These are phyloP conservation scores for Synergus gifuensis DNA, from an alignment of 2,888 invertebrate species.

Conservation along the genomic window DNA sequence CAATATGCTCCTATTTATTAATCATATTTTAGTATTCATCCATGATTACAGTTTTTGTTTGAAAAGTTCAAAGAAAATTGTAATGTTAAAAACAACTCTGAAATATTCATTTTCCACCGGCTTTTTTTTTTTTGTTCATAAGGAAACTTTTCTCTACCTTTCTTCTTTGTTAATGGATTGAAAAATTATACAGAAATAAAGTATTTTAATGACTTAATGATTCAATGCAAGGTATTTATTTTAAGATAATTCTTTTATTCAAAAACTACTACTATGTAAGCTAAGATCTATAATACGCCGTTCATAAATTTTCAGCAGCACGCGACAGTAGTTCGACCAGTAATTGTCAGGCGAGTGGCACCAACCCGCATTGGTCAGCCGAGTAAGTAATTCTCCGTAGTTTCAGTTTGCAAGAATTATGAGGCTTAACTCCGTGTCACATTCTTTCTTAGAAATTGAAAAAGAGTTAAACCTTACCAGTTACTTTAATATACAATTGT, in stretches of 20 bases:
- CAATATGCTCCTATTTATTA: too few species aligned
- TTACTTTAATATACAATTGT: neutral
- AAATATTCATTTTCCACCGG: too few species aligned
- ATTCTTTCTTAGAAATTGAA: neutral
- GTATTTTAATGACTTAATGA: too few species aligned
- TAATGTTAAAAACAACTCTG: too few species aligned
- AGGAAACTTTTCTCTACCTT: too few species aligned
- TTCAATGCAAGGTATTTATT: neutral
- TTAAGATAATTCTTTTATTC: neutral
- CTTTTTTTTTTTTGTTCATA: too few species aligned
- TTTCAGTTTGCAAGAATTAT: neutral
- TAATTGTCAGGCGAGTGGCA: neutral
- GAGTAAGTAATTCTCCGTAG: neutral
- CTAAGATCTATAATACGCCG: neutral
- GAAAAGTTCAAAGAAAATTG: too few species aligned
- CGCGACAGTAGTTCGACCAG: slow-evolving; percentile 1
- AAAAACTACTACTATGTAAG: neutral
- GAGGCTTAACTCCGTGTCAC: neutral
- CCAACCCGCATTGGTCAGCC: neutral
- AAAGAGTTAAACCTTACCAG: neutral
- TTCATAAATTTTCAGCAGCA: neutral
- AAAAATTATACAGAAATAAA: too few species aligned
- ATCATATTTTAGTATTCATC: too few species aligned
- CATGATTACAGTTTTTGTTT: too few species aligned
- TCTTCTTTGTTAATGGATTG: too few species aligned